Conservation (phyloP, 2,797 vertebrate genomes). For the Anomalospiza imberbis region DNA sequence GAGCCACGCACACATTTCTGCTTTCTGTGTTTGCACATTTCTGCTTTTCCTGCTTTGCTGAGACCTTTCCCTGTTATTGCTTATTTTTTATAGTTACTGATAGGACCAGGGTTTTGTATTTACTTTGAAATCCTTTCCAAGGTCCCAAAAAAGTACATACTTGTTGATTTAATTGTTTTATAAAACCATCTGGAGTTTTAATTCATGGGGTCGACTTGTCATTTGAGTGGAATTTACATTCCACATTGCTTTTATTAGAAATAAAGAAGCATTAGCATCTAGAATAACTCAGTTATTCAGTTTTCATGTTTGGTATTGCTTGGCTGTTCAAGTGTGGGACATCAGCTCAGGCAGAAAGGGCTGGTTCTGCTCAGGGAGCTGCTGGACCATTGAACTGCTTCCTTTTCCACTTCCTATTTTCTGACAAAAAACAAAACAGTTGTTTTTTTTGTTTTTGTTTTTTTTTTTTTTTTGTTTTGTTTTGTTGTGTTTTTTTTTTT, state of each 20-base stretch:
- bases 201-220: neutral
- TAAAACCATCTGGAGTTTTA: neutral
- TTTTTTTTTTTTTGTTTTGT: neutral
- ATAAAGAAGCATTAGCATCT: neutral
- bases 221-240: neutral
- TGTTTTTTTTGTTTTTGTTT: neutral
- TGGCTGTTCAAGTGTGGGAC: neutral
- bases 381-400: neutral
- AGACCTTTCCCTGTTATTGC: neutral
- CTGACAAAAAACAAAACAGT: neutral
- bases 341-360: neutral
- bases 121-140: neutral
- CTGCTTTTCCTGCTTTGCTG: neutral
- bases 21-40: neutral
- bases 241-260: neutral
- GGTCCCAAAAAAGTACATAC: accelerated
- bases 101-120: neutral
- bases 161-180: neutral
- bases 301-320: neutral
- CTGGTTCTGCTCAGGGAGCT: neutral
- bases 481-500: too few species aligned
- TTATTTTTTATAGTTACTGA: neutral
- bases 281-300: neutral
- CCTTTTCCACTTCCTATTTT: neutral
- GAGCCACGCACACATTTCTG: neutral